Evolutionary conservation across 2,113 vertebrate genomes (phyloP).

Genomic region (Orientallactaga bullata): DNA sequence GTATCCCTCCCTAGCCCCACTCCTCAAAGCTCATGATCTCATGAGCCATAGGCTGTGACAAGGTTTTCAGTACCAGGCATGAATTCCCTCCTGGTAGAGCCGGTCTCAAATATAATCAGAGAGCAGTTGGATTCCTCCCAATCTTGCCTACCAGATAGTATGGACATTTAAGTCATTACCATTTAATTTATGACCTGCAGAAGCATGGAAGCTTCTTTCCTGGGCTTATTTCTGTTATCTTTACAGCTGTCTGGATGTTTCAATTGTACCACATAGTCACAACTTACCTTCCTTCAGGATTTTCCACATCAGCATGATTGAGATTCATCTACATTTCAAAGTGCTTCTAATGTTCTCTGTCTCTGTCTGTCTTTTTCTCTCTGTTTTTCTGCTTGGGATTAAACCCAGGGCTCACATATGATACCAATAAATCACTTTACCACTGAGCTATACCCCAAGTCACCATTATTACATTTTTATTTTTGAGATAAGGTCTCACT

Average conservation of each 20-base stretch:
- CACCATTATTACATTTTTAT: background rate
- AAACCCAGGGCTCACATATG: background rate
- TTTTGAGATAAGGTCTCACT: background rate
- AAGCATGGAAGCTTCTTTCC: background rate
- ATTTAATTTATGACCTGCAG: background rate
- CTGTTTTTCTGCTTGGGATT: background rate
- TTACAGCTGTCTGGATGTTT: background rate
- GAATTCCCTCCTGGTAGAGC: too few species aligned
- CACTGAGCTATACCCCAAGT: background rate
- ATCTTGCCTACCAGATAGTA: background rate
- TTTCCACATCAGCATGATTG: background rate
- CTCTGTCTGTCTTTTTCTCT: background rate
- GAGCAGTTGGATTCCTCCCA: too few species aligned
- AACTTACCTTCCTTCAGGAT: background rate
- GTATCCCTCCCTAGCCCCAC: too few species aligned
- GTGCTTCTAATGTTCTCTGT: background rate
- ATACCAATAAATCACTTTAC: background rate
- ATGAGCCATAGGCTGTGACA: too few species aligned
- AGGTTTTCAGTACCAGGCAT: too few species aligned
- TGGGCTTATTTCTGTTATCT: background rate
- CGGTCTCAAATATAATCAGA: too few species aligned
- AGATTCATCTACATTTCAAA: background rate
- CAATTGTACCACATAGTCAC: background rate
- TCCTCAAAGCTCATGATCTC: too few species aligned
- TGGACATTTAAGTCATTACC: background rate